Conservation (phyloP, 2,797 vertebrate genomes). For the Benthosema pterotum region DNA sequence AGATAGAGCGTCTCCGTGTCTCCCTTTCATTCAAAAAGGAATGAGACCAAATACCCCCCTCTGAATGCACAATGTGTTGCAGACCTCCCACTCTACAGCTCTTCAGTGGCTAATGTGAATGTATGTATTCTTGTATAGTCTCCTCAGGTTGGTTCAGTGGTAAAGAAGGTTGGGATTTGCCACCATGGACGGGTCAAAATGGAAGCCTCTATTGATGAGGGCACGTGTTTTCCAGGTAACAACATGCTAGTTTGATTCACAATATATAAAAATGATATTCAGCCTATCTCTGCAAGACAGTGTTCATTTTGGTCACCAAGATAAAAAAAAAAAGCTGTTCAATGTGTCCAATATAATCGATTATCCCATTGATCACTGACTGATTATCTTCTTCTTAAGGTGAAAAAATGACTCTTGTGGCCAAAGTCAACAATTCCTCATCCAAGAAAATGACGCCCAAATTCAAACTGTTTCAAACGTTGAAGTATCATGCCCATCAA, state of each 20-base stretch:
- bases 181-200: slow-evolving; percentile 90
- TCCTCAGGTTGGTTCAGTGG: slow-evolving; percentile 85
- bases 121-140: slow-evolving; percentile 76
- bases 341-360: background rate
- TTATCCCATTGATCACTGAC: background rate
- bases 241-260: background rate
- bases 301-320: too few species aligned
- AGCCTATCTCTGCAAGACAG: too few species aligned
- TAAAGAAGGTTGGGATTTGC: slow-evolving; percentile 90
- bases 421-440: slow-evolving; percentile 90
- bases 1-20: too few species aligned
- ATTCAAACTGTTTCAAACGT: slow-evolving; percentile 81
- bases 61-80: too few species aligned
- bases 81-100: too few species aligned
- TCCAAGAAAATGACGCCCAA: slow-evolving; percentile 87
- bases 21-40: too few species aligned
- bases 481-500: slow-evolving; percentile 82
- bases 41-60: too few species aligned
- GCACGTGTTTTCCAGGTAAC: slow-evolving; percentile 88
- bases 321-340: too few species aligned
- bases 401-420: slow-evolving; percentile 87
- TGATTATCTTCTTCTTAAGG: slow-evolving; percentile 72
- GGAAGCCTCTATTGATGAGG: slow-evolving; percentile 87
- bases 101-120: background rate
- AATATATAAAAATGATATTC: too few species aligned